Evolutionary conservation across 2,113 vertebrate genomes (phyloP).

Genomic region (Forbesichthys papilliferus): DNA sequence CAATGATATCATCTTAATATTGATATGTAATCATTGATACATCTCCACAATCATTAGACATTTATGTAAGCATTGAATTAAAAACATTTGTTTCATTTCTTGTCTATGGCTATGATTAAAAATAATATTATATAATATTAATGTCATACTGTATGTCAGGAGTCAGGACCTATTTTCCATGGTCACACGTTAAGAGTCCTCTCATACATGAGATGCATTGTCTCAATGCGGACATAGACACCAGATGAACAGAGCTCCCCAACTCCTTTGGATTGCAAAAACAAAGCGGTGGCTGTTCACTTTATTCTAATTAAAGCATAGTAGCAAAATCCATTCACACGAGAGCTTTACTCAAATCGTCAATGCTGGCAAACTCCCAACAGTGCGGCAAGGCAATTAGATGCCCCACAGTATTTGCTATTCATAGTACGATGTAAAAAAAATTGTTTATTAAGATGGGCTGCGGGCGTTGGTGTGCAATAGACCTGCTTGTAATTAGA

Average conservation of each 20-base stretch:
- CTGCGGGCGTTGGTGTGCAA: constrained; percentile 97
- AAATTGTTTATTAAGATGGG: constrained; percentile 99
- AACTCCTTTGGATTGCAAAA: constrained; percentile 78
- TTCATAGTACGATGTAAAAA: constrained; percentile 96
- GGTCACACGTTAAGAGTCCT: too few species aligned
- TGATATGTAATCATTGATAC: too few species aligned
- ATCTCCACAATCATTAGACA: too few species aligned
- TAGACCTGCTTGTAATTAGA: constrained; percentile 99
- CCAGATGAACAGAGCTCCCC: constrained; percentile 84
- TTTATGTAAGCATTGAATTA: too few species aligned
- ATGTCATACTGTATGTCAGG: too few species aligned
- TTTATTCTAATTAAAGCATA: constrained; percentile 95
- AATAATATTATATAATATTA: too few species aligned
- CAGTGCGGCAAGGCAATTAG: constrained; percentile 96
- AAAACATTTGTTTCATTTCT: too few species aligned
- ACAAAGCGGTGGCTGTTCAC: constrained; percentile 91
- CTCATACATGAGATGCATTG: not conserved
- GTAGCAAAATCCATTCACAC: constrained; percentile 92
- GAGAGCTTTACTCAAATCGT: constrained; percentile 94
- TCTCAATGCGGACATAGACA: constrained; percentile 82
- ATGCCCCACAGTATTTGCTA: constrained; percentile 96
- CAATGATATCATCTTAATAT: too few species aligned
- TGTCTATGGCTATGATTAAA: too few species aligned
- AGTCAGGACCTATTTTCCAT: too few species aligned
- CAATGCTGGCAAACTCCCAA: constrained; percentile 96